A percentile compares a stretch with the other conserved stretches of the same genome.
Evolutionary conservation across 2,888 invertebrate species (phyloP).

Genomic region (Syritta pipiens): DNA sequence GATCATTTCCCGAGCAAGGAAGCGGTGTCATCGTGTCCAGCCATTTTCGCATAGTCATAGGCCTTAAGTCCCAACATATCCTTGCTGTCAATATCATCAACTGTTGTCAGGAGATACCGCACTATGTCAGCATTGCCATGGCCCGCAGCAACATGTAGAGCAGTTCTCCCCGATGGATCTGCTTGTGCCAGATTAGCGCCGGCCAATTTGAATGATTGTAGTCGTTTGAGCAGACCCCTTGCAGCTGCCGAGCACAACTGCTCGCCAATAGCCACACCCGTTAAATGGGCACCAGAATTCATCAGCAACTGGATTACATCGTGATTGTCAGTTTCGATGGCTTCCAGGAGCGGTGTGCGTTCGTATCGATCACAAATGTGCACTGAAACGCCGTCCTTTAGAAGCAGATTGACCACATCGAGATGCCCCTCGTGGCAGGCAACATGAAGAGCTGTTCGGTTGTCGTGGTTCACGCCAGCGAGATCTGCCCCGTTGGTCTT

Average conservation of each 20-base stretch:
- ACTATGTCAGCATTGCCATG: constrained; percentile 81
- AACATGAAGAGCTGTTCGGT: constrained; percentile 89
- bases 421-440: constrained; percentile 87
- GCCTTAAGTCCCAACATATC: constrained; percentile 83
- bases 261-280: constrained; percentile 83
- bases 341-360: constrained; percentile 86
- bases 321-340: constrained; percentile 83
- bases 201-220: constrained; percentile 84
- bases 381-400: constrained; percentile 90
- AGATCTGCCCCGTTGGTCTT: constrained; percentile 86
- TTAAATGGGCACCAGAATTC: constrained; percentile 88
- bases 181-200: constrained; percentile 84
- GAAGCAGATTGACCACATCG: constrained; percentile 85
- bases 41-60: constrained; percentile 80
- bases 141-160: constrained; percentile 85
- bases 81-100: constrained; percentile 77
- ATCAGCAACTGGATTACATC: constrained; percentile 84
- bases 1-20: constrained; percentile 57
- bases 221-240: constrained; percentile 81
- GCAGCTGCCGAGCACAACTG: constrained; percentile 85
- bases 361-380: constrained; percentile 87
- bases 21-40: constrained; percentile 69
- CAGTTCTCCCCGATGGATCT: constrained; percentile 84
- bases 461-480: constrained; percentile 86
- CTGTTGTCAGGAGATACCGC: constrained; percentile 80